phyloP scores from a whole-genome alignment of 1,140 invertebrate species.

The Solenopsis invicta region DNA sequence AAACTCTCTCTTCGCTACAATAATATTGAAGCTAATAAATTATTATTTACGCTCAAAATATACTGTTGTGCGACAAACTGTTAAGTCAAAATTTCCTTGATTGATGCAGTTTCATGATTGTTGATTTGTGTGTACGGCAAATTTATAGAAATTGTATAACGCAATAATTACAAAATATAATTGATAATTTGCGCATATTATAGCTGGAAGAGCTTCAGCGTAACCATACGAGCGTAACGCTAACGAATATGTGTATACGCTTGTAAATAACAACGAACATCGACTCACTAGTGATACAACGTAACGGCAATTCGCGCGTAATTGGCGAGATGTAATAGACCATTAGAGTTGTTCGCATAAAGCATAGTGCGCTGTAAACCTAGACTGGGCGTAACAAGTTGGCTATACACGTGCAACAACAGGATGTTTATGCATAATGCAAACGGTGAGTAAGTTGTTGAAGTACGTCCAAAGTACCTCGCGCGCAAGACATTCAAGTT shows the following conservation, averaged over 20 bases:
- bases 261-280: conserved; percentile 1
- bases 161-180: not conserved
- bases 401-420: not conserved
- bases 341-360: not conserved
- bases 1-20: not conserved
- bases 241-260: not conserved
- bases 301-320: not conserved
- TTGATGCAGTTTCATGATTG: not conserved
- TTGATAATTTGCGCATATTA: not conserved
- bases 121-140: not conserved
- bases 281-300: not conserved
- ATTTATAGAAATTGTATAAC: not conserved
- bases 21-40: not conserved
- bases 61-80: not conserved
- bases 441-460: conserved; percentile 3
- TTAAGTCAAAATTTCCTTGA: not conserved
- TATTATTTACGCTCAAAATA: not conserved
- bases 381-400: not conserved
- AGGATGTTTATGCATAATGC: conserved; percentile 44
- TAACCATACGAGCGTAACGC: not conserved
- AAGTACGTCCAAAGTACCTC: not conserved
- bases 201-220: not conserved
- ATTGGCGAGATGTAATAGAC: conserved; percentile 26
- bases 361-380: not conserved
- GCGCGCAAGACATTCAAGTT: not conserved